These are phyloP conservation scores for Drosophila paracracens DNA, from an alignment of 2,888 invertebrate genomes.

Conservation along the genomic window DNA sequence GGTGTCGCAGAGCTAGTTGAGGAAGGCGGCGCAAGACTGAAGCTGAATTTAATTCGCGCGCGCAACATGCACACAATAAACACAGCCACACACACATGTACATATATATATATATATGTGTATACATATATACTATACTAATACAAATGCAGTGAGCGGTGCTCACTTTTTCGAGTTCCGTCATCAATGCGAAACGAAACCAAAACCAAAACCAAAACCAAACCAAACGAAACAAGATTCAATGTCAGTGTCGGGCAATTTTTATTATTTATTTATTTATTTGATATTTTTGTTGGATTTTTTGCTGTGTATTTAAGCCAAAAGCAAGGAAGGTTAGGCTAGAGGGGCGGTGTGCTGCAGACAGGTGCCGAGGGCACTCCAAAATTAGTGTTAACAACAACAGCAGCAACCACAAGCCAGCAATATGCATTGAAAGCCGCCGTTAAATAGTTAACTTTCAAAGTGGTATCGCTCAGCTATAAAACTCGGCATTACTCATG, in stretches of 20 bases:
- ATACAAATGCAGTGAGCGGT: conserved; percentile 9
- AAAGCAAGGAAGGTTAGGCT: conserved; percentile 14
- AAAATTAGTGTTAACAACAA: background rate
- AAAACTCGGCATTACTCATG: conserved; percentile 15
- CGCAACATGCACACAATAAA: conserved; percentile 35
- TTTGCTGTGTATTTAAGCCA: conserved; percentile 1
- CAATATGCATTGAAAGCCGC: conserved; percentile 3
- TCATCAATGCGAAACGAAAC: conserved; percentile 55
- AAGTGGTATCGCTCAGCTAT: conserved; percentile 1
- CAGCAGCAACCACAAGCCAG: background rate
- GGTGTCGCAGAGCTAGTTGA: conserved; percentile 4
- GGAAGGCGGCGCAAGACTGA: conserved; percentile 19
- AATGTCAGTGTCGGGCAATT: conserved; percentile 63
- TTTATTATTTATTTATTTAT: conserved; percentile 9
- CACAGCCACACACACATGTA: conserved; percentile 3
- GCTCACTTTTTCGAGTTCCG: conserved; percentile 46
- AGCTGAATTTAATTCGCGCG: conserved; percentile 44
- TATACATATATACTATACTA: conserved; percentile 4
- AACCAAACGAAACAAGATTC: conserved; percentile 43
- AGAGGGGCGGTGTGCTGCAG: background rate
- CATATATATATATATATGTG: background rate
- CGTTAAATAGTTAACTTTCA: conserved; percentile 21
- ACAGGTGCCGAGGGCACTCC: conserved; percentile 16
- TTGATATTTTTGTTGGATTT: background rate
- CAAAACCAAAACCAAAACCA: conserved; percentile 18